These are phyloP conservation scores for Pangasianodon gigas DNA, from an alignment of 2,113 vertebrate genomes.

Conservation along the genomic window DNA sequence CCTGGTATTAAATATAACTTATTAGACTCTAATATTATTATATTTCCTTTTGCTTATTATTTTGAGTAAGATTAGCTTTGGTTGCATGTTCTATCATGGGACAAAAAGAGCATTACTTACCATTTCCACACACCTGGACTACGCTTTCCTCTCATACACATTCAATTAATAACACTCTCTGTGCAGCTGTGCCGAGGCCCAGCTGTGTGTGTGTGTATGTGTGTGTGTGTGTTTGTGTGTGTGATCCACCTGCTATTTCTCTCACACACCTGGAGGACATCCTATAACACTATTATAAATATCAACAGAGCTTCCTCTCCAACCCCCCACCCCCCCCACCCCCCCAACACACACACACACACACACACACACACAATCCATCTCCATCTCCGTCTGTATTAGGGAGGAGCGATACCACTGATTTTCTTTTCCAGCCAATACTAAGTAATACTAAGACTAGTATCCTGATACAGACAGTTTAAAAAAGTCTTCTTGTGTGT, in stretches of 20 bases:
- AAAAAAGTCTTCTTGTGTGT: too few relatives aligned
- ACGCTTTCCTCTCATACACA: neutral
- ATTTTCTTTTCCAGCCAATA: too few relatives aligned
- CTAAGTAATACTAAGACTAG: too few relatives aligned
- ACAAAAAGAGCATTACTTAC: neutral
- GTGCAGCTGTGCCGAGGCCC: neutral
- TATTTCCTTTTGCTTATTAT: neutral
- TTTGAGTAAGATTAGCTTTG: neutral
- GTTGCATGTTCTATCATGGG: neutral
- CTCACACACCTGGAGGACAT: constrained; percentile 36
- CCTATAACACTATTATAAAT: neutral
- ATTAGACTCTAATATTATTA: neutral
- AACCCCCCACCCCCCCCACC: neutral
- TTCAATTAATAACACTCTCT: constrained; percentile 22
- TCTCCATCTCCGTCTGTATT: too few relatives aligned
- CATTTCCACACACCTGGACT: constrained; percentile 27
- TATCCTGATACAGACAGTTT: too few relatives aligned
- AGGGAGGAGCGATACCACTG: too few relatives aligned
- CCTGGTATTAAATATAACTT: neutral
- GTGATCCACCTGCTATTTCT: constrained; percentile 35
- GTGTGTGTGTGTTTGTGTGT: constrained; percentile 1
- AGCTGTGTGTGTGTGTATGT: neutral
- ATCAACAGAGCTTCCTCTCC: neutral
- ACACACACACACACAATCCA: neutral
- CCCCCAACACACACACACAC: neutral